A percentile compares a stretch with the other conserved stretches of the same genome.
These are phyloP conservation scores for Chiropotes sagulatus DNA, from an alignment of 2,797 vertebrate genomes.

Conservation along the genomic window DNA sequence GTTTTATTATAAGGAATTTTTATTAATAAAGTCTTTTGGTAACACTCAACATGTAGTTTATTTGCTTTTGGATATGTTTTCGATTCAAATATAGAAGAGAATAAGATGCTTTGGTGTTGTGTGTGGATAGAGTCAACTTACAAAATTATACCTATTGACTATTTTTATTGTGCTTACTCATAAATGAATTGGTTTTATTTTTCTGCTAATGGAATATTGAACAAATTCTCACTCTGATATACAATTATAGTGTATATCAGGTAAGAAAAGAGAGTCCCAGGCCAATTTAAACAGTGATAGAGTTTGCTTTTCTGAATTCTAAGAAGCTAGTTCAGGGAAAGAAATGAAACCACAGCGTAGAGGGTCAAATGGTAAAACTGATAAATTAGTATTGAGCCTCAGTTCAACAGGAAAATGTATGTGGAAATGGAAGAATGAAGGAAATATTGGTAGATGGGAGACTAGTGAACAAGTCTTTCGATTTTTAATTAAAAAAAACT, in stretches of 20 bases:
- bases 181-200: background rate
- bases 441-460: background rate
- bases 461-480: background rate
- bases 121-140: background rate
- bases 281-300: background rate
- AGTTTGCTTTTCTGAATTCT: background rate
- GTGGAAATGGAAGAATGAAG: background rate
- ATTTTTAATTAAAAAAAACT: background rate
- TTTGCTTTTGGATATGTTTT: background rate
- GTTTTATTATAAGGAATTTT: background rate
- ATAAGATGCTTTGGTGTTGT: background rate
- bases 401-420: background rate
- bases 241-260: background rate
- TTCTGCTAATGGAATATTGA: background rate
- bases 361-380: background rate
- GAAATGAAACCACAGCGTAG: background rate
- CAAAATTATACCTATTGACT: background rate
- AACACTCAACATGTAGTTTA: background rate
- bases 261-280: background rate
- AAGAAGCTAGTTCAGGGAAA: background rate
- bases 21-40: background rate
- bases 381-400: background rate
- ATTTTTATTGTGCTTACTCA: background rate
- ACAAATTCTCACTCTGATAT: background rate
- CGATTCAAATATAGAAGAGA: background rate